These are phyloP conservation scores for Slavum lentiscoides DNA, from an alignment of 2,888 invertebrate species.

Conservation along the genomic window DNA sequence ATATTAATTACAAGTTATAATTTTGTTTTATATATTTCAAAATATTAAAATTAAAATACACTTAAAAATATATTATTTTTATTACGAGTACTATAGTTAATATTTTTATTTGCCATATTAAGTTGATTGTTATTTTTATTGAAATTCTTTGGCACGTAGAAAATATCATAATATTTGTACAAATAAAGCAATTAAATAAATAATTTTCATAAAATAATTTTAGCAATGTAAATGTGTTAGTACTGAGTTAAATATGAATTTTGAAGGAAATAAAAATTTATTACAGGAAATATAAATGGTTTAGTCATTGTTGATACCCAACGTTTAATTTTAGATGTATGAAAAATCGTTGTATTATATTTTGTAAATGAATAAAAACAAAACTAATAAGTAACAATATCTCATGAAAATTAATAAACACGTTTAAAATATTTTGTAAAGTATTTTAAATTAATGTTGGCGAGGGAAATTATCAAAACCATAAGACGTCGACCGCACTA, in stretches of 20 bases:
- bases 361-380: background rate
- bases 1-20: too few species aligned
- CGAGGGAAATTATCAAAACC: background rate
- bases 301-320: background rate
- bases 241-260: background rate
- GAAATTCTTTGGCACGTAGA: too few species aligned
- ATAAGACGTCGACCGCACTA: background rate
- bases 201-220: too few species aligned
- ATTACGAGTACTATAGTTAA: too few species aligned
- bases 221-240: background rate
- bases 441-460: constrained; percentile 7
- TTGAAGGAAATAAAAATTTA: background rate
- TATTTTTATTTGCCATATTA: too few species aligned
- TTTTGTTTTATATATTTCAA: too few species aligned
- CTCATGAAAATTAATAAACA: constrained; percentile 9
- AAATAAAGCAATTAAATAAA: too few species aligned
- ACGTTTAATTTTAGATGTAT: background rate
- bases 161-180: too few species aligned
- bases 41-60: too few species aligned
- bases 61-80: too few species aligned
- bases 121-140: too few species aligned
- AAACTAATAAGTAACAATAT: background rate
- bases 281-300: background rate
- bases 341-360: too few species aligned
- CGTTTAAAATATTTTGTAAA: background rate